Evolutionary conservation across 2,797 vertebrate species (phyloP).

Genomic region (Chelidonichthys spinosus): DNA sequence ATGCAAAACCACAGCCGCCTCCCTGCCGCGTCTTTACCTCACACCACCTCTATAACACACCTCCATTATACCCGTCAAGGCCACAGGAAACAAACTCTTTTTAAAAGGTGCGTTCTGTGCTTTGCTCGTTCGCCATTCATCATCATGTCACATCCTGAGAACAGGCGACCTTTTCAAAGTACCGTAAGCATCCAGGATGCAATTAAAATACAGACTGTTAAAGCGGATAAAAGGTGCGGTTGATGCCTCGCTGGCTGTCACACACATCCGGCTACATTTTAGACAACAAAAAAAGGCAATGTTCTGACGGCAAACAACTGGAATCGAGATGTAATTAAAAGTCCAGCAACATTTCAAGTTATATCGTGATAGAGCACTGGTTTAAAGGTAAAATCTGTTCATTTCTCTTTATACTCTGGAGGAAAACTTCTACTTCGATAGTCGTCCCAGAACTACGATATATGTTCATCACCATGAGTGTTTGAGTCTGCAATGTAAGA

Average conservation of each 20-base stretch:
- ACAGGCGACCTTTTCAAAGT: conserved; percentile 67
- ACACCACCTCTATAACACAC: conserved; percentile 25
- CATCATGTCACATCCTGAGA: conserved; percentile 61
- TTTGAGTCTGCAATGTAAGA: background rate
- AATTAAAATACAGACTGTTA: conserved; percentile 57
- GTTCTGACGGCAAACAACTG: background rate
- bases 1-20: conserved; percentile 14
- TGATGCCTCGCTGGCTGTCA: conserved; percentile 31
- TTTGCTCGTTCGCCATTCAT: conserved; percentile 54
- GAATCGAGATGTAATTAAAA: background rate
- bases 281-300: conserved; percentile 5
- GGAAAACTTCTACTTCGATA: background rate
- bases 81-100: conserved; percentile 55
- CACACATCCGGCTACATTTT: conserved; percentile 12
- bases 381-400: background rate
- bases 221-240: conserved; percentile 16
- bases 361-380: background rate
- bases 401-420: background rate
- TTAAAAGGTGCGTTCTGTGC: conserved; percentile 37
- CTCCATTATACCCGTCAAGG: conserved; percentile 45
- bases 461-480: background rate
- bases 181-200: conserved; percentile 54
- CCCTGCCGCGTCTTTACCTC: conserved; percentile 26
- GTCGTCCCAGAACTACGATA: background rate
- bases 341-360: background rate